Evolutionary conservation across 2,888 invertebrate species (phyloP).

Genomic region (Hecatera dysodea): DNA sequence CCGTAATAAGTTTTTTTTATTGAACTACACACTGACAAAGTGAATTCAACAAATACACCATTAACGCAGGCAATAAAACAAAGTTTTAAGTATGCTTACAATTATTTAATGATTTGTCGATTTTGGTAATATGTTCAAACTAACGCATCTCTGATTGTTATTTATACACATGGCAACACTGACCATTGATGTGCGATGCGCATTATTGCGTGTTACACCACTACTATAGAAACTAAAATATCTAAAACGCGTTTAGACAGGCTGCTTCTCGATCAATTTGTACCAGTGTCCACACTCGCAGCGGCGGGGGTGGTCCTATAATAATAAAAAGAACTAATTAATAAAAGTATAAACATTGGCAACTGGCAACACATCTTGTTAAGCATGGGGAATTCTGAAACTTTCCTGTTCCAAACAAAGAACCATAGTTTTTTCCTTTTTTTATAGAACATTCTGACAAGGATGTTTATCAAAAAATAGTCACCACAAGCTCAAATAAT

Average conservation of each 20-base stretch:
- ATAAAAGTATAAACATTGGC: background rate
- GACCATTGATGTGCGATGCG: conserved; percentile 78
- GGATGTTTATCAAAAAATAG: too few relatives aligned
- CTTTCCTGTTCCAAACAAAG: background rate
- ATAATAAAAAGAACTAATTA: conserved; percentile 50
- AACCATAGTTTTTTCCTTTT: background rate
- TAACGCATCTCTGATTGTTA: conserved; percentile 73
- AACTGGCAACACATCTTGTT: conserved; percentile 15
- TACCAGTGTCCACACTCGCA: conserved; percentile 99
- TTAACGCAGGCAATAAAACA: conserved; percentile 79
- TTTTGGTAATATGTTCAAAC: conserved; percentile 70
- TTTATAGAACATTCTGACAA: background rate
- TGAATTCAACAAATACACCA: conserved; percentile 62
- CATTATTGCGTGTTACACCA: conserved; percentile 79
- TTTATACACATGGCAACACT: conserved; percentile 75
- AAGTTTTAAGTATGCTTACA: conserved; percentile 80
- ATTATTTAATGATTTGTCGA: conserved; percentile 82
- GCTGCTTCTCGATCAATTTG: conserved; percentile 95
- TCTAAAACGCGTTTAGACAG: conserved; percentile 90
- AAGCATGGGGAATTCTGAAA: background rate
- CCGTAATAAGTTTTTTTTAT: conserved; percentile 68
- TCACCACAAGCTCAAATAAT: too few relatives aligned
- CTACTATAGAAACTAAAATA: conserved; percentile 82
- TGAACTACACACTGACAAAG: conserved; percentile 62
- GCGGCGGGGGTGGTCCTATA: conserved; percentile 95